phyloP scores from a whole-genome alignment of 2,888 invertebrate species.

The Synergus gifuensis region DNA sequence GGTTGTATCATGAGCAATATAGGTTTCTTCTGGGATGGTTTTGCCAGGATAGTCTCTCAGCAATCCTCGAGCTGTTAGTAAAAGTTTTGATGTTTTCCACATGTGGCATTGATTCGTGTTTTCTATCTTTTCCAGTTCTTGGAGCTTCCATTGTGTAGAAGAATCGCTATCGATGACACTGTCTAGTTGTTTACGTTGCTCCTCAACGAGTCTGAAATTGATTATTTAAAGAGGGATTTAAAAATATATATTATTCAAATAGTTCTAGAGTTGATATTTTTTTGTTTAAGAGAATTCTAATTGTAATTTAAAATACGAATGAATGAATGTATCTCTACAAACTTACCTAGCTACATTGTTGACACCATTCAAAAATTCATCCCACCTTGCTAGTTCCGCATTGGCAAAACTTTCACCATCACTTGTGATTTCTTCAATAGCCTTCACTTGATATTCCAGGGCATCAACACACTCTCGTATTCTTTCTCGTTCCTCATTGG shows the following conservation, averaged over 20 bases:
- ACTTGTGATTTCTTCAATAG: constrained; percentile 84
- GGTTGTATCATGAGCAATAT: constrained; percentile 83
- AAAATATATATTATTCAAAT: background rate
- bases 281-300: background rate
- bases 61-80: constrained; percentile 82
- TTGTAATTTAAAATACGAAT: constrained; percentile 23
- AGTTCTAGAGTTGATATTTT: background rate
- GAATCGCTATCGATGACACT: constrained; percentile 82
- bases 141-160: constrained; percentile 84
- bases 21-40: constrained; percentile 84
- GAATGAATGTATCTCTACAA: constrained; percentile 69
- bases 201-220: constrained; percentile 66
- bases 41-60: constrained; percentile 85
- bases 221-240: background rate
- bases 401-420: constrained; percentile 80
- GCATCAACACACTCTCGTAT: constrained; percentile 81
- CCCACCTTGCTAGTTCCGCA: constrained; percentile 84
- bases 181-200: constrained; percentile 78
- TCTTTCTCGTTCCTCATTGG: constrained; percentile 78
- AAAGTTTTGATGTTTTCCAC: constrained; percentile 82
- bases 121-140: constrained; percentile 86
- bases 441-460: constrained; percentile 84
- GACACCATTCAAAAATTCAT: constrained; percentile 84
- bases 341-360: constrained; percentile 81
- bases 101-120: constrained; percentile 82